Conservation (phyloP, 2,113 vertebrate species). For the Podarcis raffonei region DNA sequence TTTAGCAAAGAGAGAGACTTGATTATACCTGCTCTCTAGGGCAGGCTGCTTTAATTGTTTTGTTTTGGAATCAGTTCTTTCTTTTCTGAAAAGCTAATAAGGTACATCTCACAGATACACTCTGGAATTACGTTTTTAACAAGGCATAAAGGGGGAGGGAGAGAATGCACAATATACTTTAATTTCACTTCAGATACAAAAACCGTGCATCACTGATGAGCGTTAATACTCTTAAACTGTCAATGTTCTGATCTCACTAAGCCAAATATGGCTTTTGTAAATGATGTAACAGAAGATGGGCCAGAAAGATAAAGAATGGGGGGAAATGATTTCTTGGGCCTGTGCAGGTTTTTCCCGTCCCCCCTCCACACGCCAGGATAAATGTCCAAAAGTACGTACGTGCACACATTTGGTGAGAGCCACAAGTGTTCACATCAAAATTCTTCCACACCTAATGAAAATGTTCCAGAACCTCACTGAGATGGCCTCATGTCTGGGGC, state of each 20-base stretch:
- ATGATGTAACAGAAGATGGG: background rate
- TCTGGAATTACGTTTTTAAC: background rate
- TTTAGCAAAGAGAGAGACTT: background rate
- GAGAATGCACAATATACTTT: background rate
- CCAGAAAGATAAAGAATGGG: background rate
- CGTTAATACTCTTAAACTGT: background rate
- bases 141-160: background rate
- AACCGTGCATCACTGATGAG: background rate
- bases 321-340: background rate
- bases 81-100: background rate
- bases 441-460: background rate
- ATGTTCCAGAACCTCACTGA: too few relatives aligned
- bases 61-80: background rate
- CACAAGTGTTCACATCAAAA: background rate
- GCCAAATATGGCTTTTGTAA: slow-evolving; percentile 38
- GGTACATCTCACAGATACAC: background rate
- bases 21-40: background rate
- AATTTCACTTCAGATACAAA: background rate
- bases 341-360: background rate
- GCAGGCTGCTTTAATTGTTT: background rate
- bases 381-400: background rate
- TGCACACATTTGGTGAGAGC: too few relatives aligned
- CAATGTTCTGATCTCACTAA: slow-evolving; percentile 15
- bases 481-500: background rate
- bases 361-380: background rate